Evolutionary conservation across 2,888 invertebrate species (phyloP).

Genomic region (Noctua pronuba): DNA sequence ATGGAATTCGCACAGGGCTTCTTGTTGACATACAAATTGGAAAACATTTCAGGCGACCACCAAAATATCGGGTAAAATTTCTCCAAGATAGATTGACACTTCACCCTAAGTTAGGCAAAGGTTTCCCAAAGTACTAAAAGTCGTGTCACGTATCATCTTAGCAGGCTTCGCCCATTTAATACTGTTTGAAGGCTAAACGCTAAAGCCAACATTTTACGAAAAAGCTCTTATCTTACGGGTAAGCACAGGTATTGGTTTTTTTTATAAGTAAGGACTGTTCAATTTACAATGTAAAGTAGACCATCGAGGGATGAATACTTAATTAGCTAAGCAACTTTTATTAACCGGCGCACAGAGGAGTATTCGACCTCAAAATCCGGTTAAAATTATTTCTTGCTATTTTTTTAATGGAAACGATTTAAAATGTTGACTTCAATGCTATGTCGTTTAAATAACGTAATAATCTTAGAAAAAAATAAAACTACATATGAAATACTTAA

Average conservation of each 20-base stretch:
- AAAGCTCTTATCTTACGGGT: slow-evolving; percentile 13
- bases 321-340: slow-evolving; percentile 25
- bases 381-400: too few relatives aligned
- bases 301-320: slow-evolving; percentile 25
- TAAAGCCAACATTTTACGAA: slow-evolving; percentile 32
- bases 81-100: slow-evolving; percentile 8
- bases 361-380: too few relatives aligned
- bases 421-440: too few relatives aligned
- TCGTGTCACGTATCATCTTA: slow-evolving; percentile 44
- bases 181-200: slow-evolving; percentile 23
- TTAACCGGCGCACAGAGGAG: too few relatives aligned
- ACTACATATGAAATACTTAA: too few relatives aligned
- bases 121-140: slow-evolving; percentile 31
- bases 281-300: slow-evolving; percentile 20
- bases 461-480: too few relatives aligned
- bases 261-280: not conserved
- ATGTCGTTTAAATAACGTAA: too few relatives aligned
- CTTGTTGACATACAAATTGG: not conserved
- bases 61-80: slow-evolving; percentile 6
- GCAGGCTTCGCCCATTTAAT: slow-evolving; percentile 28
- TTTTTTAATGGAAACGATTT: too few relatives aligned
- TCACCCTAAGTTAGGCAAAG: not conserved
- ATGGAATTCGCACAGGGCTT: not conserved
- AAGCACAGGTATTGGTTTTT: slow-evolving; percentile 29
- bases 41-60: not conserved